Percentiles rank a stretch among this genome's conserved stretches.
Evolutionary conservation across 2,113 vertebrate genomes (phyloP).

Genomic region (Mobula hypostoma): DNA sequence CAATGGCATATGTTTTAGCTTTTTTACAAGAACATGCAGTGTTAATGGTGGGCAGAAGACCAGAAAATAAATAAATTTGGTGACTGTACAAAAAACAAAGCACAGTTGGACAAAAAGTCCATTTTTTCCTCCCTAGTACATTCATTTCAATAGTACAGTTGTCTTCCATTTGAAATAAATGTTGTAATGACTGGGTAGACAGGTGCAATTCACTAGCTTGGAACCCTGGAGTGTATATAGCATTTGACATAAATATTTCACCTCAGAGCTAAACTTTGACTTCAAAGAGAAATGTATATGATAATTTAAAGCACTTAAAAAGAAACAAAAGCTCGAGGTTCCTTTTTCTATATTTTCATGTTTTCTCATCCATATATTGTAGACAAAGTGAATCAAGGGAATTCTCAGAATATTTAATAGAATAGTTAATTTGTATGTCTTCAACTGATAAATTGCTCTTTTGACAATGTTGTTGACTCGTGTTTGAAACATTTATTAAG

Average conservation of each 20-base stretch:
- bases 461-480: neutral
- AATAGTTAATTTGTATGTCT: neutral
- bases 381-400: no score
- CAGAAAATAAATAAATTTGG: neutral
- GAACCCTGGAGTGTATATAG: neutral
- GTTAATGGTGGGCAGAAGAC: neutral
- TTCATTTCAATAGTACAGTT: neutral
- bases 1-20: neutral
- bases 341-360: neutral
- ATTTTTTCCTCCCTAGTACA: neutral
- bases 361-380: neutral
- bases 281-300: neutral
- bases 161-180: neutral
- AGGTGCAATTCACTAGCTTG: neutral
- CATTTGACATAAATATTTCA: neutral
- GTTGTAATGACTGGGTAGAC: neutral
- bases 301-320: neutral
- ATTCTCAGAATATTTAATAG: neutral
- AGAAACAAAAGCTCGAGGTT: no score
- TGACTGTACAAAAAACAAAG: neutral
- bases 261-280: neutral
- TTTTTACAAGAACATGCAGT: neutral
- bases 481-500: neutral
- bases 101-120: neutral
- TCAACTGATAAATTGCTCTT: neutral